Evolutionary conservation across 2,113 vertebrate species (phyloP).

Genomic region (Cyanoderma ruficeps): DNA sequence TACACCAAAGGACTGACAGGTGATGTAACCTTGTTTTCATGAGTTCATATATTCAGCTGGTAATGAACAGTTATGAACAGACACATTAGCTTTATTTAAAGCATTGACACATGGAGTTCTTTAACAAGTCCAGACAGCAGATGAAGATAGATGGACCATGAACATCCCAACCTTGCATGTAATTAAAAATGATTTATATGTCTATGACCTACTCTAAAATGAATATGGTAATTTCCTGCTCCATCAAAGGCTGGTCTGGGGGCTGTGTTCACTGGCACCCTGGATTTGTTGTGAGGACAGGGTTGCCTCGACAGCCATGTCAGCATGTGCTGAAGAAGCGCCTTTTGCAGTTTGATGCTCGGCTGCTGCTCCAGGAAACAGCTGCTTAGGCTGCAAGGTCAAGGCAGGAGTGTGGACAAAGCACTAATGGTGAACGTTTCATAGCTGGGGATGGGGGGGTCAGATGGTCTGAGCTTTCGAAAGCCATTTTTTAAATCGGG

Average conservation of each 20-base stretch:
- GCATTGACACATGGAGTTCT: background rate
- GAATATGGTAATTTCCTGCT: background rate
- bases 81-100: background rate
- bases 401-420: background rate
- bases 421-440: fast-evolving
- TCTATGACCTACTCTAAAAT: background rate
- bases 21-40: background rate
- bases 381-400: background rate
- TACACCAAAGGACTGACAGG: background rate
- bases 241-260: background rate
- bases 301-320: background rate
- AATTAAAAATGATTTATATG: background rate
- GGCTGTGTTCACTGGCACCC: fast-evolving
- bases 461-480: background rate
- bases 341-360: background rate
- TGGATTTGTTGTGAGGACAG: background rate
- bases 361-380: background rate
- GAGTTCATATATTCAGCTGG: background rate
- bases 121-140: background rate
- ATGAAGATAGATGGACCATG: background rate
- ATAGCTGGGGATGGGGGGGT: fast-evolving
- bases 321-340: background rate
- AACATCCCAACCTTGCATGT: background rate
- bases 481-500: background rate
- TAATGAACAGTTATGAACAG: background rate